phyloP scores from a whole-genome alignment of 2,797 vertebrate species.

The Odontamblyopus rebecca region DNA sequence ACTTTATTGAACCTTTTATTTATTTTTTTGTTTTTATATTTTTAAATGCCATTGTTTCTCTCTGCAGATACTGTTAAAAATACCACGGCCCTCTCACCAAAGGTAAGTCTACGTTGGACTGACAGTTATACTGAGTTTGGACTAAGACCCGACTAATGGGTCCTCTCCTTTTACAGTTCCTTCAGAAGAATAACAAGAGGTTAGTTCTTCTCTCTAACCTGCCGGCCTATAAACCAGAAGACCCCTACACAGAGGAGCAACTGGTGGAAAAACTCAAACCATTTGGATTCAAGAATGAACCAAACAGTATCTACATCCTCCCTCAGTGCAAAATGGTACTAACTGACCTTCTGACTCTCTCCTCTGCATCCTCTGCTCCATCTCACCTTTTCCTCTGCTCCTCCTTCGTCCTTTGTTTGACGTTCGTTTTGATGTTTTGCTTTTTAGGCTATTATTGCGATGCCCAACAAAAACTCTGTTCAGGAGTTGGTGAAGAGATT shows the following conservation, averaged over 20 bases:
- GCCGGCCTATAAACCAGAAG: accelerated
- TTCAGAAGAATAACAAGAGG: background rate
- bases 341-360: background rate
- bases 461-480: background rate
- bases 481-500: accelerated
- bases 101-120: background rate
- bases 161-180: background rate
- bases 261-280: constrained; percentile 14
- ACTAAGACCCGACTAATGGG: too few relatives aligned
- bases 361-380: too few relatives aligned
- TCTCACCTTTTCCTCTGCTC: too few relatives aligned
- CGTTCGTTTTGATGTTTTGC: background rate
- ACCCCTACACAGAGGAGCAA: constrained; percentile 42
- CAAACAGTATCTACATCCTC: constrained; percentile 35
- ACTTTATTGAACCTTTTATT: background rate
- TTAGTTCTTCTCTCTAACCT: constrained; percentile 37
- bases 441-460: constrained; percentile 37
- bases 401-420: background rate
- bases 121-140: too few relatives aligned
- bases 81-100: background rate
- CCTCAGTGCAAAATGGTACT: constrained; percentile 41
- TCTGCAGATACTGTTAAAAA: background rate
- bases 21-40: background rate
- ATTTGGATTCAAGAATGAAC: constrained; percentile 20
- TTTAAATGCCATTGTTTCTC: background rate